Evolutionary conservation across 2,888 invertebrate species (phyloP).

Genomic region (Parnassius glacialis): DNA sequence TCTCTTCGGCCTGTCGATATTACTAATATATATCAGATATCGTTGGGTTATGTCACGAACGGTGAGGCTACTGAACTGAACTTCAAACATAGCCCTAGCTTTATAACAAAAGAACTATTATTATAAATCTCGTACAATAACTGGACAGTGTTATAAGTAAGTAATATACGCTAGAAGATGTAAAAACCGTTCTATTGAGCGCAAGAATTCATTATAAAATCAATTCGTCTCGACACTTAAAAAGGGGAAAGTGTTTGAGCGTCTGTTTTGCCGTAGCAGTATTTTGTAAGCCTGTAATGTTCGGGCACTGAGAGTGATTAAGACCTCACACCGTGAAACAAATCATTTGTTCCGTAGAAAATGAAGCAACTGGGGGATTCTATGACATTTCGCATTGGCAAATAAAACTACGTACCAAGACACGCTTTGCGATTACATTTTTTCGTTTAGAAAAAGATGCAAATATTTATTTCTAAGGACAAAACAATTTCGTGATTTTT

Average conservation of each 20-base stretch:
- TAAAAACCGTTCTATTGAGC: constrained; percentile 27
- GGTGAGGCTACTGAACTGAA: too few species aligned
- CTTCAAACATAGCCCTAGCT: too few species aligned
- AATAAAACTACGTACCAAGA: too few species aligned
- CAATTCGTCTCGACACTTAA: constrained; percentile 41
- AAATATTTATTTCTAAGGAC: too few species aligned
- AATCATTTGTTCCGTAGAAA: constrained; percentile 27
- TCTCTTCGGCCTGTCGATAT: too few species aligned
- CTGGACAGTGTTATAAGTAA: constrained; percentile 4
- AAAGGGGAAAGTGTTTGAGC: constrained; percentile 40
- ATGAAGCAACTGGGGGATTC: not conserved
- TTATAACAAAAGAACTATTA: too few species aligned
- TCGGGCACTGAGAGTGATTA: constrained; percentile 18
- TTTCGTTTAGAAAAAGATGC: too few species aligned
- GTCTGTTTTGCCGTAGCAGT: constrained; percentile 25
- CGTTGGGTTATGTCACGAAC: too few species aligned
- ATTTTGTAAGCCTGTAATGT: constrained; percentile 24
- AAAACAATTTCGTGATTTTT: too few species aligned
- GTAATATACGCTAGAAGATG: constrained; percentile 13
- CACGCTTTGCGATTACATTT: too few species aligned
- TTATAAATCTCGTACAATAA: not conserved
- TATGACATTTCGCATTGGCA: too few species aligned
- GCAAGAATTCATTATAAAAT: constrained; percentile 45
- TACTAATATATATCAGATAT: too few species aligned
- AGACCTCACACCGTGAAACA: constrained; percentile 26